Conservation (phyloP, 2,888 invertebrate genomes). For the Celastrina argiolus region DNA sequence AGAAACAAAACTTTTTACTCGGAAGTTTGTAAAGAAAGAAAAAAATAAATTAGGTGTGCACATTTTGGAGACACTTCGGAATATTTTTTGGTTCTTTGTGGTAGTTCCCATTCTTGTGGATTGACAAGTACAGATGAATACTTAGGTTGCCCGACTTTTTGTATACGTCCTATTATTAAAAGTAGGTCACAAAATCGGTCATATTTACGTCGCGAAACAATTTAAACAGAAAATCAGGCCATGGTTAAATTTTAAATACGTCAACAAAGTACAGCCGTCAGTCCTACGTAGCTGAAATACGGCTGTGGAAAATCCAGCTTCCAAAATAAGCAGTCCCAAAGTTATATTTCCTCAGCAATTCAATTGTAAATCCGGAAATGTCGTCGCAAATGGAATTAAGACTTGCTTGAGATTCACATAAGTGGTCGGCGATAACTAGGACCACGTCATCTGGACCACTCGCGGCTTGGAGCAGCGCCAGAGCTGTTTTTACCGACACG, state of each 20-base stretch:
- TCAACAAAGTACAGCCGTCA: background rate
- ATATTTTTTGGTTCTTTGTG: no score
- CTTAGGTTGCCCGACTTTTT: no score
- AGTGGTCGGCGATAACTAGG: slow-evolving; percentile 50
- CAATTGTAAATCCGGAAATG: slow-evolving; percentile 23
- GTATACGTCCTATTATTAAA: background rate
- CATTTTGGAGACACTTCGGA: no score
- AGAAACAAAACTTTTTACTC: background rate
- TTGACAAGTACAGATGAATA: no score
- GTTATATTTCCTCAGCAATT: slow-evolving; percentile 12
- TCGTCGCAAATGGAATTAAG: slow-evolving; percentile 30
- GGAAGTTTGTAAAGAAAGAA: background rate
- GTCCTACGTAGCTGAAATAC: background rate
- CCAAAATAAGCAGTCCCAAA: background rate
- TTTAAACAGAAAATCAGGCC: no score
- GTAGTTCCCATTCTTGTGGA: no score
- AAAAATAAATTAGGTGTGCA: background rate
- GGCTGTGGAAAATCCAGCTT: background rate
- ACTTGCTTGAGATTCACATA: slow-evolving; percentile 27
- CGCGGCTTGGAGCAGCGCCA: slow-evolving; percentile 65
- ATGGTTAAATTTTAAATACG: no score
- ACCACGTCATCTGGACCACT: slow-evolving; percentile 61
- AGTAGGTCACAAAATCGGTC: no score
- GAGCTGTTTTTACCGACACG: slow-evolving; percentile 35
- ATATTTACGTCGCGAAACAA: no score